Conservation (phyloP, 2,888 invertebrate genomes). For the Cataglyphis livida region DNA sequence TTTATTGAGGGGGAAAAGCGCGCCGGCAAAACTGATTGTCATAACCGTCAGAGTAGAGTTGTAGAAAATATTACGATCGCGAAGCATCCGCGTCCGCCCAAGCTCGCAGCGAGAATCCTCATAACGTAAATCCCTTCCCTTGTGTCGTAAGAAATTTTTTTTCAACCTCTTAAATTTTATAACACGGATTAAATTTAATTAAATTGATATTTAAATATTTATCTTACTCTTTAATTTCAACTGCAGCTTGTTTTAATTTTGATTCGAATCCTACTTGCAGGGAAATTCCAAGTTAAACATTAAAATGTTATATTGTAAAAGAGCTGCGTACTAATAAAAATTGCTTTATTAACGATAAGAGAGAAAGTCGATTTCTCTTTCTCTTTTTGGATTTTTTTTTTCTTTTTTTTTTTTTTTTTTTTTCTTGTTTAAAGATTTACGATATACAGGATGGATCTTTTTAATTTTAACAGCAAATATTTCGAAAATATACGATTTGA, state of each 20-base stretch:
- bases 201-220: slow-evolving; percentile 17
- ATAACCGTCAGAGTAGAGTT: slow-evolving; percentile 31
- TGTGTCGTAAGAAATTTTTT: not conserved
- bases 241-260: slow-evolving; percentile 10
- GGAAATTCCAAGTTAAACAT: slow-evolving; percentile 11
- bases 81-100: slow-evolving; percentile 8
- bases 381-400: not conserved
- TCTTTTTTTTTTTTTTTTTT: not conserved
- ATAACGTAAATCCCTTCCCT: slow-evolving; percentile 5
- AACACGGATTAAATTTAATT: slow-evolving; percentile 19
- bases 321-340: slow-evolving; percentile 25
- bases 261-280: slow-evolving; percentile 13
- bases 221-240: not conserved
- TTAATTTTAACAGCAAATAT: no score
- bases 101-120: slow-evolving; percentile 2
- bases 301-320: slow-evolving; percentile 28
- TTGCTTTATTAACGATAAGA: slow-evolving; percentile 6
- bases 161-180: slow-evolving; percentile 2
- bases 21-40: slow-evolving; percentile 20
- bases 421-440: not conserved
- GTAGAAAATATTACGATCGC: slow-evolving; percentile 46
- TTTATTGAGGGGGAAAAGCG: slow-evolving; percentile 36
- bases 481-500: no score
- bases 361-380: not conserved
- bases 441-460: no score